Conservation (phyloP, 1,140 invertebrate species). For the Gryon sp. region DNA sequence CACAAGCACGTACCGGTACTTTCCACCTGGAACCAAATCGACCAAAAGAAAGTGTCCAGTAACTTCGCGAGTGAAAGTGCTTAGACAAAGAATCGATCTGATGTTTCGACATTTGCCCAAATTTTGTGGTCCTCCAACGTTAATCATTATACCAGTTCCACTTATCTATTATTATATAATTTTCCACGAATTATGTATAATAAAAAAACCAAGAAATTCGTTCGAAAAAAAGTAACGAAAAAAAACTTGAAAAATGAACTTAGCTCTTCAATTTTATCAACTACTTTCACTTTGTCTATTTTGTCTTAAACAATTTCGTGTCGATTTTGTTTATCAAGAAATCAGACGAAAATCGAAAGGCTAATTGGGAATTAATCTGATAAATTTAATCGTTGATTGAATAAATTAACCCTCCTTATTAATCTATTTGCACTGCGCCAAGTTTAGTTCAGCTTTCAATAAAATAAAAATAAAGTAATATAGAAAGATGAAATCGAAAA, state of each 20-base stretch:
- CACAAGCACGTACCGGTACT: slow-evolving; percentile 59
- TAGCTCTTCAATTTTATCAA: not conserved
- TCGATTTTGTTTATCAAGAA: too few species aligned
- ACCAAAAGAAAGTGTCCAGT: slow-evolving; percentile 77
- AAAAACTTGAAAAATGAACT: too few species aligned
- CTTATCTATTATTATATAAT: too few species aligned
- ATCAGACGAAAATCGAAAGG: not conserved
- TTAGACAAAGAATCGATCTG: slow-evolving; percentile 47
- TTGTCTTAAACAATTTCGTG: too few species aligned
- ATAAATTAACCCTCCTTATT: too few species aligned
- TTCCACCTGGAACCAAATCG: slow-evolving; percentile 76
- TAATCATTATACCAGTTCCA: not conserved
- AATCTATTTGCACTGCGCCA: too few species aligned
- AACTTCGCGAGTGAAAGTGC: slow-evolving; percentile 73
- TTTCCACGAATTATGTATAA: too few species aligned
- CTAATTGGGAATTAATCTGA: not conserved
- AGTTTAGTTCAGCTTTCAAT: too few species aligned
- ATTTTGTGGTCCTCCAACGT: not conserved
- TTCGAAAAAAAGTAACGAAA: too few species aligned
- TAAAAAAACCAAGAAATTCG: too few species aligned
- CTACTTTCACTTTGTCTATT: slow-evolving; percentile 42
- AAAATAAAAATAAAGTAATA: too few species aligned
- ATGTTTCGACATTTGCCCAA: slow-evolving; percentile 53
- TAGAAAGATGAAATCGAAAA: too few species aligned
- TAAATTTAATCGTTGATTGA: slow-evolving; percentile 1